A percentile compares a stretch with the other conserved stretches of the same genome.
Conservation (phyloP, 2,797 vertebrate species). For the Argya squamiceps region DNA sequence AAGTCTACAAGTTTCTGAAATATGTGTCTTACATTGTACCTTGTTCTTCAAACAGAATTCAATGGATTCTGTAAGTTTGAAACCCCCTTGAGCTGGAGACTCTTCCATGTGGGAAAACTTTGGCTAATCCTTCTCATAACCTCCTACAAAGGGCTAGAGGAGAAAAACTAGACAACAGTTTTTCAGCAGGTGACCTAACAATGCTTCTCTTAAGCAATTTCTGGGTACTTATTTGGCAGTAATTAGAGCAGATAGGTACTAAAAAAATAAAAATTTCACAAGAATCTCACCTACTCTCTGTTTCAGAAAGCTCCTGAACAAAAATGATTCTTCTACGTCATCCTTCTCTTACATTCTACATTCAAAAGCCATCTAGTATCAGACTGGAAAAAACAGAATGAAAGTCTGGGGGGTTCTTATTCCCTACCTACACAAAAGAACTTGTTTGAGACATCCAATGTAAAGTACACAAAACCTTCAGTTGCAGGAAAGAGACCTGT, state of each 20-base stretch:
- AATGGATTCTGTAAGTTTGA: not conserved
- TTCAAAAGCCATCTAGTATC: not conserved
- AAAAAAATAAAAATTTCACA: not conserved
- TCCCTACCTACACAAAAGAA: not conserved
- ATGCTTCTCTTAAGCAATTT: not conserved
- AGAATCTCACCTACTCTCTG: not conserved
- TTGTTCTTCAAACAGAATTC: not conserved
- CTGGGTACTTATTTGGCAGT: not conserved
- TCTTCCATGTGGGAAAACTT: not conserved
- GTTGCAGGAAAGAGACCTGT: not conserved
- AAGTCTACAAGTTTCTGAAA: not conserved
- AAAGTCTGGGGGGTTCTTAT: not conserved
- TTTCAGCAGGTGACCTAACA: not conserved
- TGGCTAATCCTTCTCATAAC: not conserved
- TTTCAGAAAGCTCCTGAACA: not conserved
- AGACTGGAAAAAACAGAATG: not conserved
- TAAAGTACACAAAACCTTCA: not conserved
- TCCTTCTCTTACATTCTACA: too few species aligned
- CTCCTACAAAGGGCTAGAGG: not conserved
- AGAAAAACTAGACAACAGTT: not conserved
- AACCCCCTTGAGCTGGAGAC: not conserved
- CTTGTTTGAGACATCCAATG: not conserved
- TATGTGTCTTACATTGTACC: not conserved
- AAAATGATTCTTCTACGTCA: too few species aligned
- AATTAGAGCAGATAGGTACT: not conserved